These are phyloP conservation scores for Melitaea athalia DNA, from an alignment of 2,888 invertebrate genomes.

Conservation along the genomic window DNA sequence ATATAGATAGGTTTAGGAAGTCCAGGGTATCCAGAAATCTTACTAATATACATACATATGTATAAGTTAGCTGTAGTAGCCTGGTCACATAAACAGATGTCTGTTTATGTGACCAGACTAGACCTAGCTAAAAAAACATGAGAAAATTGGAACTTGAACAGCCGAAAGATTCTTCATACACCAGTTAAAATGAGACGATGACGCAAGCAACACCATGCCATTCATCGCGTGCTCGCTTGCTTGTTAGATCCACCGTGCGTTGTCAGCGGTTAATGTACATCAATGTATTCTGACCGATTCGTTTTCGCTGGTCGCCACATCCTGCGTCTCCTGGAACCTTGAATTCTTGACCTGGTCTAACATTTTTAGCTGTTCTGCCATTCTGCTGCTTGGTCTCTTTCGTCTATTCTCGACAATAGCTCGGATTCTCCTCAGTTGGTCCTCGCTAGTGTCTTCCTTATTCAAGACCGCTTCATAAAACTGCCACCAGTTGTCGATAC, in stretches of 20 bases:
- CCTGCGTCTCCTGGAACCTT: slow-evolving; percentile 65
- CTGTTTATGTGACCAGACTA: too few species aligned
- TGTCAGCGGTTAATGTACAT: slow-evolving; percentile 46
- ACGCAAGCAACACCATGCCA: slow-evolving; percentile 43
- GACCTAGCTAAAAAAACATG: too few species aligned
- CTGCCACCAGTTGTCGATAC: slow-evolving; percentile 77
- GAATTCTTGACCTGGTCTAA: slow-evolving; percentile 67
- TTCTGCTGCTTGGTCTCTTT: slow-evolving; percentile 61
- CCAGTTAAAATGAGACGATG: slow-evolving; percentile 40
- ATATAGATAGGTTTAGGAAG: too few species aligned
- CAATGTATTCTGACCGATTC: slow-evolving; percentile 70
- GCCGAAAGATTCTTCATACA: slow-evolving; percentile 37
- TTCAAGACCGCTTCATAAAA: slow-evolving; percentile 72
- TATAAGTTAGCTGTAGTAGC: too few species aligned
- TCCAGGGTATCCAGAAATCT: too few species aligned
- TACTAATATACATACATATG: too few species aligned
- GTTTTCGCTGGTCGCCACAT: slow-evolving; percentile 56
- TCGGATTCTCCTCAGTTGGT: slow-evolving; percentile 58
- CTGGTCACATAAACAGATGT: too few species aligned
- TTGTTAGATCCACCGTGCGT: slow-evolving; percentile 44
- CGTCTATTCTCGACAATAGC: slow-evolving; percentile 57
- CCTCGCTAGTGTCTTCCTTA: slow-evolving; percentile 55
- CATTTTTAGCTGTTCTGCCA: slow-evolving; percentile 71
- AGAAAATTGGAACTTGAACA: slow-evolving; percentile 32
- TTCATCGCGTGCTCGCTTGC: slow-evolving; percentile 46